Base-by-base conservation (phyloP, 1,140 invertebrate genomes). In the Caerostris extrusa region DNA sequence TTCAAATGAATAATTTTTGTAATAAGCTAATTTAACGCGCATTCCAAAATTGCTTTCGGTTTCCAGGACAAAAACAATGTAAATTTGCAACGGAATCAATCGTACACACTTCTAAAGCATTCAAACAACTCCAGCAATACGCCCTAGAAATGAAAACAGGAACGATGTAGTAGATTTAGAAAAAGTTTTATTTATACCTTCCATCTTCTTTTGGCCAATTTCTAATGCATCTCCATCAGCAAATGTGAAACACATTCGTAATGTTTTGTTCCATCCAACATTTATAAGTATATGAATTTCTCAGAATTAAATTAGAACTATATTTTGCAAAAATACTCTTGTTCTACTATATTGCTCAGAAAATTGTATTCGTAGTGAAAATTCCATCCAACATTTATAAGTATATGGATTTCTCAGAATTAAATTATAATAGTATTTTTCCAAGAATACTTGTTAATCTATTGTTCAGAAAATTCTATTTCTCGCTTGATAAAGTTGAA, bases 1-100 rank as follows among this genome's bases (percentile, higher is more conserved):
- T 77, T 77, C 71, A 77, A 77, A 50, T 53, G 71, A 77, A 50
- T 77, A 77, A 77, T 77, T 77, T 77, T 77, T 77, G 71, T 77
- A 50, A 77, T 53, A 12, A 7, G 14, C 34, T 50, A 50, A 77
- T 77, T 77, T 77, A 77, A 53, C 71, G 53, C 8, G 71, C 50
- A 12, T 12, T 77, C 10, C 34, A 4, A 77, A 53, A 50, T 77
- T 10, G 50, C 34, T 77, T 77, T 34, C 5, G 7, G 71, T 19
- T 77, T 77, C 53, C 5, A 12, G 71, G 14, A 34, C 71, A 77
- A 77, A 77, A 53, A 77, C 71, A 77, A 77, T 77, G 14, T 10
- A 77, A 77, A 77, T 77, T 53, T 77, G 10, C 34, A 77, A 77
- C 8, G 71, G 53, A 77, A 77, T 34, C 71, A 77, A 77, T 77